A percentile compares a stretch with the other conserved stretches of the same genome.
Evolutionary conservation across 2,888 invertebrate genomes (phyloP).

Genomic region (Callyntrura guangdongensis): DNA sequence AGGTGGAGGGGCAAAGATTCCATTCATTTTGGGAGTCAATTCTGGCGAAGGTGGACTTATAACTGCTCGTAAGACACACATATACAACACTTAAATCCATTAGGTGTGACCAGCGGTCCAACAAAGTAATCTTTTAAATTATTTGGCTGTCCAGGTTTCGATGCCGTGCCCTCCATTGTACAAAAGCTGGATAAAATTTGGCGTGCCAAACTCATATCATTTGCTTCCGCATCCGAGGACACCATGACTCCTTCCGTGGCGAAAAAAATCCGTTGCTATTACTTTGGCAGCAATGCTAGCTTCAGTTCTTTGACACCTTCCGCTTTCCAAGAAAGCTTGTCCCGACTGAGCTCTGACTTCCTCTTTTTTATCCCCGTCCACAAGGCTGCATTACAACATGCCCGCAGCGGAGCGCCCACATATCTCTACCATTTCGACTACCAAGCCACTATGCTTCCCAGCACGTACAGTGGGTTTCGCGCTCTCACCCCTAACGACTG

Average conservation of each 20-base stretch:
- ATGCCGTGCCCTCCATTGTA: not conserved
- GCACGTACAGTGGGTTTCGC: slow-evolving; percentile 8
- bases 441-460: not conserved
- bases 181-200: slow-evolving; percentile 5
- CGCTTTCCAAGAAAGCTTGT: not conserved
- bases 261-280: not conserved
- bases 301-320: not conserved
- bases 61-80: slow-evolving; percentile 2
- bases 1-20: not conserved
- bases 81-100: not conserved
- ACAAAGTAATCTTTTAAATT: too few relatives aligned
- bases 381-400: not conserved
- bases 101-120: too few relatives aligned
- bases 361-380: not conserved
- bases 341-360: not conserved
- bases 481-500: not conserved
- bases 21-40: slow-evolving; percentile 7
- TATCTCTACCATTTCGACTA: slow-evolving; percentile 15
- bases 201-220: slow-evolving; percentile 2
- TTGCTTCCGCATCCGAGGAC: not conserved
- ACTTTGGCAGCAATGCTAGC: not conserved
- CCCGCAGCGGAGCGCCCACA: not conserved
- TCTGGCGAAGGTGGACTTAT: slow-evolving; percentile 22
- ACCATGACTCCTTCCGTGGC: not conserved
- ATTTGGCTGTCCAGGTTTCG: not conserved